Percentiles rank a stretch among this genome's conserved stretches.
Evolutionary conservation across 1,140 invertebrate genomes (phyloP).

Genomic region (Drosophila teissieri): DNA sequence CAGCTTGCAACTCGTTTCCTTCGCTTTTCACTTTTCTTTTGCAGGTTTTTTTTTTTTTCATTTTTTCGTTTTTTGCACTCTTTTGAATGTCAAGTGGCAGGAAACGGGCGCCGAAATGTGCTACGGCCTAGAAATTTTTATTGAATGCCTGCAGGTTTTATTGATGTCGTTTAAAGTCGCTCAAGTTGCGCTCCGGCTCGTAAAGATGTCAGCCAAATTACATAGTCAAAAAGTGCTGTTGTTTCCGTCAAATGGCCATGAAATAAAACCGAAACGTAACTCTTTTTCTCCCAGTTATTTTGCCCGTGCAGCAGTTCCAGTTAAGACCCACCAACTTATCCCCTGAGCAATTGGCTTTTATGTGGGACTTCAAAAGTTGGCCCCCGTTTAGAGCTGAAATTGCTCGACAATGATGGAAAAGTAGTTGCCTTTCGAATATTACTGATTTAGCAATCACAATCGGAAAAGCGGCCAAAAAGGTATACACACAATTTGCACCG

Average conservation of each 20-base stretch:
- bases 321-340: slow-evolving; percentile 21
- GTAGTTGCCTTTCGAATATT: slow-evolving; percentile 32
- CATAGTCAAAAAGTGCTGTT: slow-evolving; percentile 46
- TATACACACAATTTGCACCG: slow-evolving; percentile 36
- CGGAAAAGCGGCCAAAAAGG: not conserved
- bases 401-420: slow-evolving; percentile 44
- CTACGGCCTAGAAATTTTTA: slow-evolving; percentile 65
- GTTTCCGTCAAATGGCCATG: slow-evolving; percentile 5
- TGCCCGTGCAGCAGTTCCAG: not conserved
- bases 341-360: slow-evolving; percentile 21
- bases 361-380: not conserved
- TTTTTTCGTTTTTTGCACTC: slow-evolving; percentile 8
- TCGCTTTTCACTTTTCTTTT: slow-evolving; percentile 2
- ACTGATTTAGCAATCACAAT: slow-evolving; percentile 37
- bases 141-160: slow-evolving; percentile 65
- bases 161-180: slow-evolving; percentile 71
- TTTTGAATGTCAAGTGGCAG: slow-evolving; percentile 57
- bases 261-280: slow-evolving; percentile 33
- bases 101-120: slow-evolving; percentile 59
- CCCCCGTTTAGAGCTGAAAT: slow-evolving; percentile 17
- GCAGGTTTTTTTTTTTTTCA: not conserved
- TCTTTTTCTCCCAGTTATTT: slow-evolving; percentile 24
- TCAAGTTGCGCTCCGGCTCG: slow-evolving; percentile 52
- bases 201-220: slow-evolving; percentile 59
- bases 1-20: slow-evolving; percentile 24